Evolutionary conservation across 2,113 vertebrate genomes (phyloP), one percentile per base, ranked within the genome.

Genomic region (Rhinichthys klamathensis): DNA sequence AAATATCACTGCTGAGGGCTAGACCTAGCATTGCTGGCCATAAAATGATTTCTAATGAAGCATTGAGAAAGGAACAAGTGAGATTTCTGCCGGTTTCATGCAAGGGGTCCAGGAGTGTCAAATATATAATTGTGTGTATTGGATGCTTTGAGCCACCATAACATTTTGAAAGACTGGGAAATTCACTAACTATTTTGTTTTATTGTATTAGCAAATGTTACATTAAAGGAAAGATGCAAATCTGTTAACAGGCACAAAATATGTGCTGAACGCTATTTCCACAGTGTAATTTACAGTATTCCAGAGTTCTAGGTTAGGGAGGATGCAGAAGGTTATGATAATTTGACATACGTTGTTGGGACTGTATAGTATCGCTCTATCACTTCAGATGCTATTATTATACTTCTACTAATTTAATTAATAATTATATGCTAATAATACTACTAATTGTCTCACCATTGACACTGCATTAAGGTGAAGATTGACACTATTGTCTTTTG

Each of bases 41-140:
- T 15, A 25, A 75, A 51, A 75, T 75, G 44, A 51, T 51, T 49
- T 51, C 25, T 75, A 75, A 75, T 75, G 73, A 51, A 12, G 73
- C 25, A 1, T 4, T 8, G 25, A 51, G 6, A 41, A 75, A 75
- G 30, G 13, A 75, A 30, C 2, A 15, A 46, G 6, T n/a, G 2
- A n/a, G 70, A 46, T 46, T 46, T 74, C 10, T 74, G 38, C 70
- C 23, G 35, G 18, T 35, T 70, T 38, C 30, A 3, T 16, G 70
- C 23, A 46, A 73, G 65, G 15, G 18, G 18, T 38, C 23, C 25
- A 73, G 65, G 15, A 35, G 18, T 38, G 32, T 38, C 35, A 41
- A 41, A 41, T 56, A 9, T 56, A 56, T 23, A 9, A 72, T 70
- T 70, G 23, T 70, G 67, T 56, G 54, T 3, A 2, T 56, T 18